Evolutionary conservation across 2,888 invertebrate species (phyloP).

Genomic region (Rhagium mordax): DNA sequence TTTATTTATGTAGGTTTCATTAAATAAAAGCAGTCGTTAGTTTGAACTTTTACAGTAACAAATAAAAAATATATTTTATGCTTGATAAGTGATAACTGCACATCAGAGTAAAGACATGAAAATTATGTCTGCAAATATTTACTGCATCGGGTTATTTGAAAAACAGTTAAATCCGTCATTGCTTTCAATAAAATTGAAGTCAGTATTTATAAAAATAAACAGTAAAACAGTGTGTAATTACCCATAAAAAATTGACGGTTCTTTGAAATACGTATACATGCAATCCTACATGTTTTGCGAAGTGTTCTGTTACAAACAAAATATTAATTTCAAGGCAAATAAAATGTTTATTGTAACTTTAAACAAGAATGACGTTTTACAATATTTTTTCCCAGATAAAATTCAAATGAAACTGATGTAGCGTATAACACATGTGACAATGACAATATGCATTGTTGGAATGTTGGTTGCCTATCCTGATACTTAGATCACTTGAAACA

Average conservation of each 20-base stretch:
- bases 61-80: not conserved
- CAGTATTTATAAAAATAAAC: conserved; percentile 29
- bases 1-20: not conserved
- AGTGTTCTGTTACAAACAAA: conserved; percentile 16
- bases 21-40: not conserved
- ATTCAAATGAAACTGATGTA: not conserved
- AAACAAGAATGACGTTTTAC: not conserved
- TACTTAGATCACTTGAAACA: too few relatives aligned
- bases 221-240: conserved; percentile 22
- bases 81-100: not conserved
- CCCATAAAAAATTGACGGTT: conserved; percentile 26
- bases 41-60: not conserved
- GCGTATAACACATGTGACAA: not conserved
- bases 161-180: conserved; percentile 25
- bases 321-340: conserved; percentile 19
- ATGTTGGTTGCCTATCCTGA: not conserved
- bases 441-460: not conserved
- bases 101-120: not conserved
- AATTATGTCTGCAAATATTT: conserved; percentile 21
- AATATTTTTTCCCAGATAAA: not conserved
- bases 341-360: conserved; percentile 18
- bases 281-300: conserved; percentile 14
- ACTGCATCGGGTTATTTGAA: conserved; percentile 26
- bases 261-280: conserved; percentile 19
- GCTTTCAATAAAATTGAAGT: conserved; percentile 23